These are phyloP conservation scores for Enteromius treurensis DNA, from an alignment of 2,797 vertebrate species.

Conservation along the genomic window DNA sequence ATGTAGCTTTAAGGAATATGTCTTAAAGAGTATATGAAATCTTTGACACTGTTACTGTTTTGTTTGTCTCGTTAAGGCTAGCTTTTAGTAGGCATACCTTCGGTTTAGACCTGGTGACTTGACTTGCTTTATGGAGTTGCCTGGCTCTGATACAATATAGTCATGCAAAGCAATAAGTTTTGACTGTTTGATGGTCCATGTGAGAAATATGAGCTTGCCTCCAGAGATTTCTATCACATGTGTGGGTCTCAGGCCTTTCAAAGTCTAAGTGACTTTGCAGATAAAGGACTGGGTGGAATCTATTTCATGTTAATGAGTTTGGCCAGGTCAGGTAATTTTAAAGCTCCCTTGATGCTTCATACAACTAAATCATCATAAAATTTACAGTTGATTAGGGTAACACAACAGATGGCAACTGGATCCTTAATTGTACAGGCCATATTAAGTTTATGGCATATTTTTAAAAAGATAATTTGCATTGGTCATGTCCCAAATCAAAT, in stretches of 20 bases:
- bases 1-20: background rate
- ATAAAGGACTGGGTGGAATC: constrained; percentile 64
- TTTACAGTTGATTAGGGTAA: constrained; percentile 48
- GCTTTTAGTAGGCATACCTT: background rate
- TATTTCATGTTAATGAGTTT: constrained; percentile 63
- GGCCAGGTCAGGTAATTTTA: constrained; percentile 60
- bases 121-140: constrained; percentile 42
- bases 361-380: constrained; percentile 65
- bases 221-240: constrained; percentile 68
- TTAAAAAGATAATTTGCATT: background rate
- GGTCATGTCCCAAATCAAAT: background rate
- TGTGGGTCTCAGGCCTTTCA: constrained; percentile 60
- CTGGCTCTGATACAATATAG: constrained; percentile 56
- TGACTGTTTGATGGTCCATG: constrained; percentile 63
- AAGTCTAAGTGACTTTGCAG: constrained; percentile 74
- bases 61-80: background rate
- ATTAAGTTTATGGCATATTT: background rate
- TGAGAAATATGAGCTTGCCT: constrained; percentile 71
- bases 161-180: constrained; percentile 62
- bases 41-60: background rate
- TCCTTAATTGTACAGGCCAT: background rate
- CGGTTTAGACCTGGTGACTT: background rate
- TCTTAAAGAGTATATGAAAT: background rate
- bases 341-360: constrained; percentile 61
- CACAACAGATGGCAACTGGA: constrained; percentile 4